Evolutionary conservation across 2,797 vertebrate genomes (phyloP).

Genomic region (Phylloscopus collybita): DNA sequence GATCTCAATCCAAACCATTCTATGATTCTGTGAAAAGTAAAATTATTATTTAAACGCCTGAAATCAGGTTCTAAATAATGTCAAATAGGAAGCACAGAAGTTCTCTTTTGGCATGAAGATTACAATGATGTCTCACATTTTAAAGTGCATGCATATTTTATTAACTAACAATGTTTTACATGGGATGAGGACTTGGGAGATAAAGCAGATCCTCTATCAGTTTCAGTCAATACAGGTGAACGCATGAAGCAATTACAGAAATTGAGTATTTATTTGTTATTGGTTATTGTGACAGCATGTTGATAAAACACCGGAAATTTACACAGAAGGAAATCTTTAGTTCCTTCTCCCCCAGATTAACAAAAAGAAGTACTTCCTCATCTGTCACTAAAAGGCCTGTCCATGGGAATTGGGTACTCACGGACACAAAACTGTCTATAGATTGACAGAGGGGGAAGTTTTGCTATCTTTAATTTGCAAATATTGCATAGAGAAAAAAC

Average conservation of each 20-base stretch:
- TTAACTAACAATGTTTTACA: background rate
- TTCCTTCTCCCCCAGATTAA: background rate
- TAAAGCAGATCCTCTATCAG: background rate
- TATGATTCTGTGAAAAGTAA: background rate
- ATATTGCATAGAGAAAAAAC: constrained; percentile 21
- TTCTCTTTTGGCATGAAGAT: background rate
- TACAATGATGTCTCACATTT: background rate
- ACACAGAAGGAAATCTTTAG: background rate
- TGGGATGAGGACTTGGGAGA: background rate
- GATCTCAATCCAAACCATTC: background rate
- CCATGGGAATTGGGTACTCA: background rate
- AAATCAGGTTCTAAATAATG: background rate
- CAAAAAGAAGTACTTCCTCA: background rate
- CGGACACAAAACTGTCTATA: background rate
- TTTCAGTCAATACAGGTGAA: background rate
- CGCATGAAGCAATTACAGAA: background rate
- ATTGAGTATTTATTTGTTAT: background rate
- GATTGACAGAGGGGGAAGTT: background rate
- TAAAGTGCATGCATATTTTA: background rate
- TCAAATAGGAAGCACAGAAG: background rate
- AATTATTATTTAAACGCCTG: background rate
- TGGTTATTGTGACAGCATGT: background rate
- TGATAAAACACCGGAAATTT: background rate
- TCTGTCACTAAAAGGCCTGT: background rate
- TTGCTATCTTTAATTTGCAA: constrained; percentile 14